Evolutionary conservation across 2,888 invertebrate species (phyloP), one percentile per base, ranked within the genome.

Genomic region (Stomorhina lunata): DNA sequence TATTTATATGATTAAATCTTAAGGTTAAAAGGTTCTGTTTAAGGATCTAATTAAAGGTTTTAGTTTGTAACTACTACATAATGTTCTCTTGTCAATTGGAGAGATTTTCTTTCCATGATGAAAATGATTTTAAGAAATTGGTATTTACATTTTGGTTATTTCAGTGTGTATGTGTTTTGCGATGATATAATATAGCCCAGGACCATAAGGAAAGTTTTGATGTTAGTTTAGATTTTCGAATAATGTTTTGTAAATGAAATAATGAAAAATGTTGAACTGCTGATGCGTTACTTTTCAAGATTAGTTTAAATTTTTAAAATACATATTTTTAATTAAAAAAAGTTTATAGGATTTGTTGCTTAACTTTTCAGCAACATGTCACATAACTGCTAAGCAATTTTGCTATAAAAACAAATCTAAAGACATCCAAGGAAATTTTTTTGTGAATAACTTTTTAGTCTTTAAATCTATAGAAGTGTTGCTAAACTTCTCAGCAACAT

Each of bases 71-170:
- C n/a, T n/a, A 17, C 65, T 50, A 72, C 57, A 48, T 37, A 57
- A 29, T 65, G 45, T 45, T 63, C 29, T 57, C 48, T 48, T 53
- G 40, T 61, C 40, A 66, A 48, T 59, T 32, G 25, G 12, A 61
- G 25, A 71, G 9, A 29, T 43, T 48, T 53, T 40, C 2, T 61
- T 32, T 66, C 71, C 27, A 25, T n/a, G 12, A 34, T 45, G 27
- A 22, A 48, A 57, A 79, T 72, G 48, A 79, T 53, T 12, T 45
- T 65, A 22, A 45, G 34, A 55, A 15, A 50, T 5, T 40, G 71
- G 50, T 76, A 71, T 61, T 15, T 81, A 73, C 69, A 76, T 53
- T 32, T 27, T 34, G 53, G 61, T 57, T 59, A 50, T 53, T 37
- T 48, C 34, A 57, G 9, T 22, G 29, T 61, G 50, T 43, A 27